phyloP scores from a whole-genome alignment of 2,888 invertebrate species.

The Pollenia amentaria region DNA sequence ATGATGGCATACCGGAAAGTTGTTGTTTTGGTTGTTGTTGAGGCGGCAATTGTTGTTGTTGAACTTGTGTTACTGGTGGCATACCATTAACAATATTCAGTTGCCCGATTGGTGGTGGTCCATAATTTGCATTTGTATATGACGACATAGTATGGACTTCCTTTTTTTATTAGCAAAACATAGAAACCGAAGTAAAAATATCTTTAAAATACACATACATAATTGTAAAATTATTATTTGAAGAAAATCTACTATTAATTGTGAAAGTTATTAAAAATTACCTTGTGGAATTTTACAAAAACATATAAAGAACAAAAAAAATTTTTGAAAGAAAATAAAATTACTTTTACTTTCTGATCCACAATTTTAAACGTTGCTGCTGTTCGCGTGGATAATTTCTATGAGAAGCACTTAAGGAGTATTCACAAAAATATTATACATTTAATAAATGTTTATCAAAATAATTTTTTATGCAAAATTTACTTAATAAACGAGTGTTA shows the following conservation, averaged over 20 bases:
- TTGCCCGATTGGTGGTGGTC: conserved; percentile 76
- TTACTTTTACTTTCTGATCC: too few species aligned
- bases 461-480: too few species aligned
- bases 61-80: conserved; percentile 62
- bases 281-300: too few species aligned
- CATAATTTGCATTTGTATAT: conserved; percentile 76
- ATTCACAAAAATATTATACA: too few species aligned
- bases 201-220: conserved; percentile 10
- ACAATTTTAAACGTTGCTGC: too few species aligned
- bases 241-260: not conserved
- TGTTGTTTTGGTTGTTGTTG: conserved; percentile 72
- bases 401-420: too few species aligned
- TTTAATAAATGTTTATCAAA: too few species aligned
- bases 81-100: conserved; percentile 78
- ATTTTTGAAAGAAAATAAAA: too few species aligned
- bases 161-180: conserved; percentile 46
- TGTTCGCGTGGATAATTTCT: too few species aligned
- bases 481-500: too few species aligned
- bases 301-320: too few species aligned
- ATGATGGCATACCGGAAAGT: conserved; percentile 59
- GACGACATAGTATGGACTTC: conserved; percentile 75
- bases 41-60: conserved; percentile 68
- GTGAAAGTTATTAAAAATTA: too few species aligned
- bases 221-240: not conserved
- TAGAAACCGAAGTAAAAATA: conserved; percentile 46